Base-by-base conservation (phyloP, 1,140 invertebrate species). In the Leptoteleia sp. region DNA sequence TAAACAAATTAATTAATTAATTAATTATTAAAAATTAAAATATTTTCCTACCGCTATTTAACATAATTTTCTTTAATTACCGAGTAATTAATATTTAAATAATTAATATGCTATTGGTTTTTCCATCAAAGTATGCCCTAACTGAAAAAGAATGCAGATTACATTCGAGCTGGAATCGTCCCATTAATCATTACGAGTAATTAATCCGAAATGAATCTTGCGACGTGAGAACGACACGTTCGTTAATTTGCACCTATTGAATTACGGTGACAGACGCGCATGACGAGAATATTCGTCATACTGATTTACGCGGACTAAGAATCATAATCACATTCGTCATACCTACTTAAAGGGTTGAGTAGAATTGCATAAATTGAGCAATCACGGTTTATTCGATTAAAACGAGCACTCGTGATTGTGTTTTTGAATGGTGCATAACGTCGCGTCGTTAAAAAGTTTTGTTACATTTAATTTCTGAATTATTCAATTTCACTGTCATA, bases 251-350 rank as follows among this genome's bases (percentile, higher is more conserved):
- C 19, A 22, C 19, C 19, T 33, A 33, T 11, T 33, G 31, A 9
- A 33, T 33, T 33, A 33, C 31, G n/a, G 31, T 11, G 11, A 33
- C 31, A 33, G 31, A 12, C 31, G 12, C 31, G 31, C 31, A 33
- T 33, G 31, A 12, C 31, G 6, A 2, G 31, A 9, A 33, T 33
- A 33, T 33, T 33, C 31, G 31, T 33, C 31, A 33, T 33, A 11
- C n/a, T 11, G 11, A 33, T 33, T 33, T 33, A 33, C 31, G 31
- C 31, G 12, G 31, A 42, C 35, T 5, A 6, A 42, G 61, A 64
- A 27, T 15, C 47, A 31, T 64, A 52, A 64, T 64, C 52, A 52
- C 17, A 52, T 52, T 64, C 37, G 61, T 59, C 55, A 59, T 45
- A 45, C 13, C 13, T 35, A 45, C 40, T 43, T 59, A 33, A 45